These are phyloP conservation scores for Drosophila seguyi DNA, from an alignment of 1,140 invertebrate genomes.

Conservation along the genomic window DNA sequence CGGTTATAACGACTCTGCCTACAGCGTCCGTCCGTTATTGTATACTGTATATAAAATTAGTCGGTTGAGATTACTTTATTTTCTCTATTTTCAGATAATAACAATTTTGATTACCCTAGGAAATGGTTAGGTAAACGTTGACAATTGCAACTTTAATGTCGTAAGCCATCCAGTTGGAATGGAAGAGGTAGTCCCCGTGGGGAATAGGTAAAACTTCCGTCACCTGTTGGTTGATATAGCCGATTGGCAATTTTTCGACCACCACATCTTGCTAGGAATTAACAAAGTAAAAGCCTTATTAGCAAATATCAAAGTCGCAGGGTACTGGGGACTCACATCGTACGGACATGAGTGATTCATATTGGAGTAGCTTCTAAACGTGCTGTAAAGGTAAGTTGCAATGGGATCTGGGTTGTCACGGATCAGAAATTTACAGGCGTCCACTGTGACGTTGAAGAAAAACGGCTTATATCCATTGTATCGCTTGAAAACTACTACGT, in stretches of 20 bases:
- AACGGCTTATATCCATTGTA: not conserved
- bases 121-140: not conserved
- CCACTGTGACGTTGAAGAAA: not conserved
- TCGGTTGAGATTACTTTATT: not conserved
- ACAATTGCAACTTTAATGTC: not conserved
- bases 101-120: not conserved
- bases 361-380: not conserved
- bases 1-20: too few species aligned
- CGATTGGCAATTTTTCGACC: not conserved
- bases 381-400: not conserved
- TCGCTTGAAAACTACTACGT: not conserved
- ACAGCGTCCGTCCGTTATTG: too few species aligned
- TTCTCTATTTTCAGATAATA: too few species aligned
- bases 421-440: not conserved
- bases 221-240: not conserved
- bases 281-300: not conserved
- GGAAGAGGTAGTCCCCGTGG: constrained; percentile 6
- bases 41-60: too few species aligned
- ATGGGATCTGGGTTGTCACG: not conserved
- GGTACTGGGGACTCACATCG: not conserved
- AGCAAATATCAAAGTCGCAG: not conserved
- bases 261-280: not conserved
- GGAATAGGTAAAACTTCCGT: not conserved
- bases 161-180: constrained; percentile 6
- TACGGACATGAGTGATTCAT: not conserved